phyloP scores from a whole-genome alignment of 2,888 invertebrate species.

The Drosophila mimica region DNA sequence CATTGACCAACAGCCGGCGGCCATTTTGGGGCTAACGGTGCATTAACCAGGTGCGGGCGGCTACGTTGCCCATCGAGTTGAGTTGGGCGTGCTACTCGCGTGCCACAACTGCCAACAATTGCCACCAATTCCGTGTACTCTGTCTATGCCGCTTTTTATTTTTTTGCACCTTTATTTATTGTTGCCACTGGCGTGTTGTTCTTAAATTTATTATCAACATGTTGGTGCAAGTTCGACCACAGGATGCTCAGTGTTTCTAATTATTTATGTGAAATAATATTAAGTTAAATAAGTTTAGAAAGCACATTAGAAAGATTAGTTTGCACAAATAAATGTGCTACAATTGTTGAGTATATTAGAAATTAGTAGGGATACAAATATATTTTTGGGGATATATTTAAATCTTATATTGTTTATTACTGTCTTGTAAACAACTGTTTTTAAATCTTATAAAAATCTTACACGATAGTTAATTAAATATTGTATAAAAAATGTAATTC shows the following conservation, averaged over 20 bases:
- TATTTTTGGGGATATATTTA: not conserved
- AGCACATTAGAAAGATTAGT: not conserved
- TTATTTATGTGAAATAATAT: not conserved
- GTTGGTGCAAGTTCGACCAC: not conserved
- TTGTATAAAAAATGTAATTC: too few relatives aligned
- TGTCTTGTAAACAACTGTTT: not conserved
- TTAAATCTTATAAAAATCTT: not conserved
- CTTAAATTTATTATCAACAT: conserved; percentile 60
- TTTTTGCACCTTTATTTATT: conserved; percentile 20
- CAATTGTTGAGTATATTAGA: not conserved
- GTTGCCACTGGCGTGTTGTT: conserved; percentile 25
- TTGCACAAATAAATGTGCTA: not conserved
- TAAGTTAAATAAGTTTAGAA: conserved; percentile 2
- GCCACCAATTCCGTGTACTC: conserved; percentile 61
- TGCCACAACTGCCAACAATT: conserved; percentile 73
- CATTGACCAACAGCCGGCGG: conserved; percentile 76
- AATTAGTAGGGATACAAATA: not conserved
- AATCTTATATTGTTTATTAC: not conserved
- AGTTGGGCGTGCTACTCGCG: conserved; percentile 57
- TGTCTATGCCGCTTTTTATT: conserved; percentile 19
- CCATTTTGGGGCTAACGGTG: conserved; percentile 72
- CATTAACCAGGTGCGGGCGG: conserved; percentile 72
- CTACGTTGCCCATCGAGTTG: not conserved
- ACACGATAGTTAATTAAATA: not conserved
- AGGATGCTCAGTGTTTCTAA: conserved; percentile 23